These are phyloP conservation scores for Rhabdophis nuchalis DNA, from an alignment of 2,797 vertebrate species.

Conservation along the genomic window DNA sequence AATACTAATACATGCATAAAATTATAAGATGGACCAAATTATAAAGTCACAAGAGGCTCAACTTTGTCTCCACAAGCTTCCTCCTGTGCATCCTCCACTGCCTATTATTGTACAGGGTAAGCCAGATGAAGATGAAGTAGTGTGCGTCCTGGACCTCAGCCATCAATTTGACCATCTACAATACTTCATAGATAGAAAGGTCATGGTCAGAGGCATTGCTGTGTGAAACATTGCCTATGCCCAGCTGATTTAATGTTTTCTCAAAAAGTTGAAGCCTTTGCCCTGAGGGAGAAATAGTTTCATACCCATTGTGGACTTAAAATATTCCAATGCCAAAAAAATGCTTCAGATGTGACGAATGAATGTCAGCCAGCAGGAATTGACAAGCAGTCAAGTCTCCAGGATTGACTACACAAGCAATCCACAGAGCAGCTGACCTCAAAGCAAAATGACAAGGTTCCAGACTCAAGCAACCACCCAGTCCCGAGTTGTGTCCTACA, in stretches of 20 bases:
- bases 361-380: not conserved
- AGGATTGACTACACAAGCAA: not conserved
- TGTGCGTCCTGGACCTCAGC: not conserved
- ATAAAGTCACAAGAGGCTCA: not conserved
- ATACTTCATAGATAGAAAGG: not conserved
- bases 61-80: not conserved
- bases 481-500: not conserved
- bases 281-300: not conserved
- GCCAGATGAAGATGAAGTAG: not conserved
- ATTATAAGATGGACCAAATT: not conserved
- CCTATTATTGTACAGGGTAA: not conserved
- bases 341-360: not conserved
- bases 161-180: not conserved
- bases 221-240: not conserved
- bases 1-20: not conserved
- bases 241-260: not conserved
- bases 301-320: not conserved
- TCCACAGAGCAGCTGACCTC: not conserved
- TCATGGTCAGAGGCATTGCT: not conserved
- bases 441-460: not conserved
- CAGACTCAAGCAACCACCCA: not conserved
- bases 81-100: not conserved
- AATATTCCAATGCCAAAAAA: not conserved
- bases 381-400: not conserved
- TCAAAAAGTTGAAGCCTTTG: not conserved